A percentile compares a stretch with the other conserved stretches of the same genome.
Conservation (phyloP, 2,888 invertebrate species). For the Iselma pallidipennis region DNA sequence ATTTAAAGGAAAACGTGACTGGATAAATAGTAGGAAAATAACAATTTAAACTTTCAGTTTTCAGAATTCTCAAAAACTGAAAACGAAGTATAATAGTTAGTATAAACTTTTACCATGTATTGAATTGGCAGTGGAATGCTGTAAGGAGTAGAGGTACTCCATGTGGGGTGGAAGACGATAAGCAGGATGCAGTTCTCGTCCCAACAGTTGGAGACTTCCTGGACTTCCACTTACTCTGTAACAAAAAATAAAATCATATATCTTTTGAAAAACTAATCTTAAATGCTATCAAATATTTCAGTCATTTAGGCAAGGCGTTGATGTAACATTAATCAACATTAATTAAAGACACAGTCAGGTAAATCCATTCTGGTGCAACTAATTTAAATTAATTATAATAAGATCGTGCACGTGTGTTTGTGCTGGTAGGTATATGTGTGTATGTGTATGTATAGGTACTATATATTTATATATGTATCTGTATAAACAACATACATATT, state of each 20-base stretch:
- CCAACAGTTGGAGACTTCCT: conserved; percentile 62
- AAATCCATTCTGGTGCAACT: conserved; percentile 39
- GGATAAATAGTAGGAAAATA: no score
- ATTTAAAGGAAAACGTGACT: no score
- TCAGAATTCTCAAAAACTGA: no score
- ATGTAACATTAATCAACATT: conserved; percentile 42
- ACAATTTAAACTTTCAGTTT: no score
- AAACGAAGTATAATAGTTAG: not conserved
- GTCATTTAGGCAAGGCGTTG: conserved; percentile 29
- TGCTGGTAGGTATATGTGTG: not conserved
- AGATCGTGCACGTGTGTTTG: conserved; percentile 32
- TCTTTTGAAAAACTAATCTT: not conserved
- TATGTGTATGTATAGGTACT: not conserved
- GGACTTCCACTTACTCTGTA: conserved; percentile 56
- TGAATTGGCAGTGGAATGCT: conserved; percentile 68
- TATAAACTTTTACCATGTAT: conserved; percentile 64
- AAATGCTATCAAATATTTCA: not conserved
- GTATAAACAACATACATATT: conserved; percentile 43
- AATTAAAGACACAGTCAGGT: conserved; percentile 39
- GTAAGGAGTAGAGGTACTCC: conserved; percentile 76
- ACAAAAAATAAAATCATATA: conserved; percentile 30
- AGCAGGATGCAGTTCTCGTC: conserved; percentile 66
- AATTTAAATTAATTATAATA: conserved; percentile 45
- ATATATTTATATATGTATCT: no score
- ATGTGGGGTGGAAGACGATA: conserved; percentile 75